phyloP scores from a whole-genome alignment of 2,797 vertebrate genomes.

The Gephyroberyx darwinii region DNA sequence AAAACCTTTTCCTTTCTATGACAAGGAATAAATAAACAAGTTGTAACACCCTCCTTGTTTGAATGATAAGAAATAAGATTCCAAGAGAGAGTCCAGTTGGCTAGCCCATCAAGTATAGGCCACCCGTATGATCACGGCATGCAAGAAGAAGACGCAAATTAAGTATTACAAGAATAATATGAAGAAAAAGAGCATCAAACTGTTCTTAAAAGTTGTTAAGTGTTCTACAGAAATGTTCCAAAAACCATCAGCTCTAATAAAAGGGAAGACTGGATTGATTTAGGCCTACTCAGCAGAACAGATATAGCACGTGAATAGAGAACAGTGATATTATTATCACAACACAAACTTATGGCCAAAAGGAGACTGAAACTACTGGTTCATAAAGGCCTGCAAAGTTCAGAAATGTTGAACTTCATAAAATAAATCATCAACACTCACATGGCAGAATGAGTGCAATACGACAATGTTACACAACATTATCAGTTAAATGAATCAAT shows the following conservation, averaged over 20 bases:
- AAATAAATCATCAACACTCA: neutral
- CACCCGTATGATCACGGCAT: neutral
- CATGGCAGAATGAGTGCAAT: neutral
- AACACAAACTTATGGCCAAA: neutral
- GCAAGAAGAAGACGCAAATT: neutral
- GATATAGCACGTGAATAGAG: neutral
- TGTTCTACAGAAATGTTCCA: neutral
- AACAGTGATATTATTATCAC: neutral
- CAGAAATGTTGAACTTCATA: neutral
- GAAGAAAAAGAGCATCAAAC: neutral
- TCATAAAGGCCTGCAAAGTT: neutral
- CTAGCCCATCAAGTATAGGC: neutral
- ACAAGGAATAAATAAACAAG: too few species aligned
- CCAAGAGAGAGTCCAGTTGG: too few species aligned
- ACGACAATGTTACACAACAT: neutral
- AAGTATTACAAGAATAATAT: neutral
- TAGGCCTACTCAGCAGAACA: neutral
- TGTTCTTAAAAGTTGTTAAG: too few species aligned
- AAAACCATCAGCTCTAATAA: neutral
- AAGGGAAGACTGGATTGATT: neutral
- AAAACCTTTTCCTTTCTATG: too few species aligned
- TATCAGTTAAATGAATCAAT: neutral
- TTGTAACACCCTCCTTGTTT: too few species aligned
- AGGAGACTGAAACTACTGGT: neutral
- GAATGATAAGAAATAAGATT: too few species aligned